Conservation (phyloP, 2,797 vertebrate species). For the Caiman crocodilus region DNA sequence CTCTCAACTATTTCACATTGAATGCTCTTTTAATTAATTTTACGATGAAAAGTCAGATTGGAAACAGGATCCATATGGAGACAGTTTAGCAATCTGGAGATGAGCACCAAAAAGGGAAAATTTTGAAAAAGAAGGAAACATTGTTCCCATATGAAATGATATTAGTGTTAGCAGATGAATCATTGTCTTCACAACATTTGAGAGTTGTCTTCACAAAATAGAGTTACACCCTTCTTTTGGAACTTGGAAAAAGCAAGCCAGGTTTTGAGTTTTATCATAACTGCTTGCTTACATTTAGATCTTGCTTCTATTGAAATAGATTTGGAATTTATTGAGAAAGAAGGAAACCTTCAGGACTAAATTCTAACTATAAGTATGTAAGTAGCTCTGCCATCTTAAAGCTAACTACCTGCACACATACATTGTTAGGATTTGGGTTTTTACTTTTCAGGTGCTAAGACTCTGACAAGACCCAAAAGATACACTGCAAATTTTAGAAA, state of each 20-base stretch:
- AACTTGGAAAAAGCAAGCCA: neutral
- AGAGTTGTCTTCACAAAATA: neutral
- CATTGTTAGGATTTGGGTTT: neutral
- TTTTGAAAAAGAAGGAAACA: neutral
- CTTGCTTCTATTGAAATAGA: neutral
- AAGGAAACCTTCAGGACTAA: neutral
- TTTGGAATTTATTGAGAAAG: neutral
- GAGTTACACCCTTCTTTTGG: neutral
- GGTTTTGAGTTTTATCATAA: neutral
- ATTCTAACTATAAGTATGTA: neutral
- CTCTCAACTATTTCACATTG: neutral
- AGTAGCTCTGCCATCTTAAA: neutral
- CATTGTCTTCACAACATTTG: neutral
- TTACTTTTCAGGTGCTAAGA: neutral
- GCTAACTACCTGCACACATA: neutral
- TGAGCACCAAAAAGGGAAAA: neutral
- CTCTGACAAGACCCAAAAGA: neutral
- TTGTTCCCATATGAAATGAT: neutral
- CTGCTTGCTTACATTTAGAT: neutral
- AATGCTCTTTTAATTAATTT: neutral
- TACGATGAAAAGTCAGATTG: neutral
- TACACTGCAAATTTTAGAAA: neutral
- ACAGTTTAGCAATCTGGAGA: neutral
- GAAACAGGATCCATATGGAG: neutral
- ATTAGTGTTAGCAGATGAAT: neutral